A percentile compares a stretch with the other conserved stretches of the same genome.
These are phyloP conservation scores for Coelogynopora nodosa DNA, from an alignment of 2,888 invertebrate genomes.

Conservation along the genomic window DNA sequence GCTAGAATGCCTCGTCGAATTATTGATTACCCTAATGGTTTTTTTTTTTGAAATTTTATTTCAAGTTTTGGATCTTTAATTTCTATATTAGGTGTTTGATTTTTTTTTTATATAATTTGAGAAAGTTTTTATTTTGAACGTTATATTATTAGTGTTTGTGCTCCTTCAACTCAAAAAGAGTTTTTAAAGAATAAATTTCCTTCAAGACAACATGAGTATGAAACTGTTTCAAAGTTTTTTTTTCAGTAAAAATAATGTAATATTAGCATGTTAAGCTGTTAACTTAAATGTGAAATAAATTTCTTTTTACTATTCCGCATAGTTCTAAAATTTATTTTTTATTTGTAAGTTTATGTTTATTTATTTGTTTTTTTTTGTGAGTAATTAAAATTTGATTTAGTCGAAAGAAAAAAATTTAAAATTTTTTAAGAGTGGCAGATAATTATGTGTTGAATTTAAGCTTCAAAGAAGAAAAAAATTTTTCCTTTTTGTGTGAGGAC, in stretches of 20 bases:
- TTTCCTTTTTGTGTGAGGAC: too few species aligned
- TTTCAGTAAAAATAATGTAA: constrained; percentile 26
- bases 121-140: constrained; percentile 31
- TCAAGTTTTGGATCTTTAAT: constrained; percentile 27
- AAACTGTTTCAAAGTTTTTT: constrained; percentile 8
- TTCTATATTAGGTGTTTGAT: constrained; percentile 19
- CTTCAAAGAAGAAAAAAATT: too few species aligned
- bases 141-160: constrained; percentile 5
- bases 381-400: too few species aligned
- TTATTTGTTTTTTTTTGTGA: neutral
- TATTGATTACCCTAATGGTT: constrained; percentile 68
- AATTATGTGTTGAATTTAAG: too few species aligned
- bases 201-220: neutral
- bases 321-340: constrained; percentile 21
- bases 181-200: constrained; percentile 31
- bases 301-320: constrained; percentile 28
- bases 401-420: too few species aligned
- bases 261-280: constrained; percentile 31
- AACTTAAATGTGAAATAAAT: constrained; percentile 26
- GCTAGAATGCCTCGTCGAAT: constrained; percentile 73
- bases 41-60: constrained; percentile 32
- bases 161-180: constrained; percentile 27
- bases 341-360: constrained; percentile 25
- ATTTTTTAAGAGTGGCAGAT: too few species aligned
- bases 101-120: constrained; percentile 22